phyloP scores from a whole-genome alignment of 2,113 vertebrate species.

The Microtus oregoni region DNA sequence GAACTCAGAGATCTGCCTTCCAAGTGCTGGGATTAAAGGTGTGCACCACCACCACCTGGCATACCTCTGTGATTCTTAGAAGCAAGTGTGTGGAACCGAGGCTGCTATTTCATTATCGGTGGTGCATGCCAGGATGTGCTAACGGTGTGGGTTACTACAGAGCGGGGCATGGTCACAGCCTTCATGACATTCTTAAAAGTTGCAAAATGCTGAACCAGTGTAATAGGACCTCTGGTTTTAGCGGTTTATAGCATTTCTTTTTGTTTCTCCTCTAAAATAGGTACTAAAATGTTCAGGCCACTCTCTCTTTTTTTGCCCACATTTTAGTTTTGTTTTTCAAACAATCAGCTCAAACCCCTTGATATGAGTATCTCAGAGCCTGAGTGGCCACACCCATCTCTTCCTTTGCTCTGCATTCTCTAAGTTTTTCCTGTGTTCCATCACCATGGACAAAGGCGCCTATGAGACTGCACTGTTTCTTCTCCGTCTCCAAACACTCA shows the following conservation, averaged over 20 bases:
- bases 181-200: slow-evolving; percentile 18
- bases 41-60: background rate
- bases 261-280: background rate
- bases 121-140: accelerated
- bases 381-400: accelerated
- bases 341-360: too few species aligned
- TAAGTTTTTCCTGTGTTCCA: background rate
- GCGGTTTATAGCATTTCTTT: slow-evolving; percentile 31
- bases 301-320: background rate
- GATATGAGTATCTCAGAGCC: background rate
- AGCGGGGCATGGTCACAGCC: background rate
- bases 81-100: accelerated
- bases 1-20: background rate
- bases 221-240: slow-evolving; percentile 17
- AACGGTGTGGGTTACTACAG: background rate
- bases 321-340: background rate
- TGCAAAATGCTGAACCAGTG: slow-evolving; percentile 52
- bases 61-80: background rate
- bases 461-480: background rate
- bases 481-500: background rate
- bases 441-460: background rate
- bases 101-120: background rate
- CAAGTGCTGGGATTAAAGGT: background rate
- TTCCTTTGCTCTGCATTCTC: background rate
- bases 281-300: background rate